Conservation (phyloP, 2,888 invertebrate genomes). For the Tineola bisselliella region DNA sequence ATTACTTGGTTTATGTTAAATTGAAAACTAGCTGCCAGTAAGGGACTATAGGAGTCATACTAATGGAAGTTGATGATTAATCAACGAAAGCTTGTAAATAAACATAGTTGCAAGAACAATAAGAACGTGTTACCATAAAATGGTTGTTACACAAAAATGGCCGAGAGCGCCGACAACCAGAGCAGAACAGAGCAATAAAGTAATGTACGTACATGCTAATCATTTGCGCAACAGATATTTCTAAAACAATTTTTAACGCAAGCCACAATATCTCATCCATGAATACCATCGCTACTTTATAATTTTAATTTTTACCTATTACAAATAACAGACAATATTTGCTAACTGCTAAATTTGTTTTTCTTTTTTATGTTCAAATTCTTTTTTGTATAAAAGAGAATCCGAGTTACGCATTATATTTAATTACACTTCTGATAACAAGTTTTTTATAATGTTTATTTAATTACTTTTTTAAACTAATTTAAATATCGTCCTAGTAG, state of each 20-base stretch:
- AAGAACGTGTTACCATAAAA: conserved; percentile 48
- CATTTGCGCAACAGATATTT: conserved; percentile 41
- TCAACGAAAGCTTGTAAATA: conserved; percentile 12
- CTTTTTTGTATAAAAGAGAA: conserved; percentile 1
- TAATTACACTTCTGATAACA: not conserved
- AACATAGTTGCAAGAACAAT: conserved; percentile 26
- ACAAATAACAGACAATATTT: conserved; percentile 6
- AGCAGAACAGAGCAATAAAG: conserved; percentile 57
- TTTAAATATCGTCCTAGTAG: no score
- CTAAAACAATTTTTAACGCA: conserved; percentile 51
- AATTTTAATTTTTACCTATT: conserved; percentile 3
- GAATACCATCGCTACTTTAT: conserved; percentile 26
- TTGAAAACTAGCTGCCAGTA: no score
- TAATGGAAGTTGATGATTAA: not conserved
- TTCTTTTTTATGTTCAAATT: not conserved
- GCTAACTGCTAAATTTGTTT: conserved; percentile 3
- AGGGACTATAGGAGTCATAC: no score
- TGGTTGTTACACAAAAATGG: conserved; percentile 58
- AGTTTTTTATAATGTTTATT: no score
- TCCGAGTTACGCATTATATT: not conserved
- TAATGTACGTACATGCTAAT: conserved; percentile 60
- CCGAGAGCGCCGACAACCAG: conserved; percentile 53
- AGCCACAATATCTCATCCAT: conserved; percentile 48
- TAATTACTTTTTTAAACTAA: no score
- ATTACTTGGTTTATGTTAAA: no score